Evolutionary conservation across 2,113 vertebrate genomes (phyloP), one percentile per base, ranked within the genome.

Genomic region (Gambusia affinis): DNA sequence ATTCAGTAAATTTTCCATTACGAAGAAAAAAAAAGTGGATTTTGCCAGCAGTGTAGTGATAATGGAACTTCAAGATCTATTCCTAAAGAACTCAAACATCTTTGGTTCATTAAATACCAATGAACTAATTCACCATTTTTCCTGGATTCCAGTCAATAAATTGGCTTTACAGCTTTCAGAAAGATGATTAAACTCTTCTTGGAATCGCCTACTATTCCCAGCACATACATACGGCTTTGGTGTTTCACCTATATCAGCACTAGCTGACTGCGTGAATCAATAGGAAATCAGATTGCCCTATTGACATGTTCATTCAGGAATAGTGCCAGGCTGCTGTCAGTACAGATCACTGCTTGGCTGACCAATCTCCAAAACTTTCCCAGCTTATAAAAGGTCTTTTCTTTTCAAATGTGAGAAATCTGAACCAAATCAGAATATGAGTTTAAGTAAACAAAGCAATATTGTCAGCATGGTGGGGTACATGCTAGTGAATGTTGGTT

Each of bases 201-300:
- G 54, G 0, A 27, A 29, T 57, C 51, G 8, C 12, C 69, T 67
- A 1, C 39, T 66, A 44, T 60, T 30, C 17, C 5, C 8, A 57
- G 30, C 29, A 12, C 75, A 44, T 12, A 11, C 28, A 11, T 64
- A 80, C 31, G 3, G 12, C 4, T 74, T 75, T 80, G 67, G 44
- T 67, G 65, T 84, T 87, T 76, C 78, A 66, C 73, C 60, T 75
- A 39, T 63, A 78, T 85, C 77, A 84, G 82, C 82, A 75, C 60
- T 54, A 35, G 64, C 12, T 11, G 42, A n/a, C 51, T 15, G 71
- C 8, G 54, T 67, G 71, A 77, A 78, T 87, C 85, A 35, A 84
- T 88, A 68, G 75, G 73, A 61, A 68, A 54, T 80, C 66, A 68
- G 60, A 74, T 80, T 73, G 61, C 61, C 81, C 57, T 79, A 67